Percentiles rank a stretch among this genome's conserved stretches.
phyloP scores from a whole-genome alignment of 2,113 vertebrate species.

The Pyxicephalus adspersus region DNA sequence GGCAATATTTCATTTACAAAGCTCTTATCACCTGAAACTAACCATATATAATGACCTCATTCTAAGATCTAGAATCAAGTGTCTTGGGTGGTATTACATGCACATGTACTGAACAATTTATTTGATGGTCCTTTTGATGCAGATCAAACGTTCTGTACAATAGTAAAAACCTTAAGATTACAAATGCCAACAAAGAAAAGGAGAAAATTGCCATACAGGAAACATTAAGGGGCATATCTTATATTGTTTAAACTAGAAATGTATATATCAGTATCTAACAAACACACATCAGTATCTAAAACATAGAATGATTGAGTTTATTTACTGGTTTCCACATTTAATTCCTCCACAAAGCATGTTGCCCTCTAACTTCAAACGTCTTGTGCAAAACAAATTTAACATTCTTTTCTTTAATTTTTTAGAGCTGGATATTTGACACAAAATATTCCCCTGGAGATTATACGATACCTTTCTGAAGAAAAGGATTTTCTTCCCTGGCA shows the following conservation, averaged over 20 bases:
- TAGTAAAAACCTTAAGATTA: neutral
- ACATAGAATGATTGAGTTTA: neutral
- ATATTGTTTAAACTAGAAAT: conserved; percentile 5
- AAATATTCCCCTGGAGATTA: conserved; percentile 90
- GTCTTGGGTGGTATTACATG: neutral
- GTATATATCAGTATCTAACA: neutral
- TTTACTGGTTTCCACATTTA: neutral
- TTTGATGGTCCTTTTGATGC: conserved; percentile 20
- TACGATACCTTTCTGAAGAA: conserved; percentile 91
- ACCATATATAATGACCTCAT: too few species aligned
- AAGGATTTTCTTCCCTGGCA: conserved; percentile 97
- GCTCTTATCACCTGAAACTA: too few species aligned
- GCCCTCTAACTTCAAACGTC: neutral
- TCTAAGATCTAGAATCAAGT: too few species aligned
- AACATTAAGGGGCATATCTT: neutral
- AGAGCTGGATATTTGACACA: conserved; percentile 97
- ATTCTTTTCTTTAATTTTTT: conserved; percentile 62
- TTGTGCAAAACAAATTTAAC: conserved; percentile 64
- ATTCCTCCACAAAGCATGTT: neutral
- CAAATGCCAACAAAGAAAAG: neutral
- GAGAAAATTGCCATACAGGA: neutral
- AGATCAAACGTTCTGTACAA: neutral
- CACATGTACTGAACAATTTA: neutral
- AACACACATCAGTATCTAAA: neutral
- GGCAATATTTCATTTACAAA: too few species aligned